These are phyloP conservation scores for Eupithecia pulchellata DNA, from an alignment of 2,888 invertebrate genomes.

Conservation along the genomic window DNA sequence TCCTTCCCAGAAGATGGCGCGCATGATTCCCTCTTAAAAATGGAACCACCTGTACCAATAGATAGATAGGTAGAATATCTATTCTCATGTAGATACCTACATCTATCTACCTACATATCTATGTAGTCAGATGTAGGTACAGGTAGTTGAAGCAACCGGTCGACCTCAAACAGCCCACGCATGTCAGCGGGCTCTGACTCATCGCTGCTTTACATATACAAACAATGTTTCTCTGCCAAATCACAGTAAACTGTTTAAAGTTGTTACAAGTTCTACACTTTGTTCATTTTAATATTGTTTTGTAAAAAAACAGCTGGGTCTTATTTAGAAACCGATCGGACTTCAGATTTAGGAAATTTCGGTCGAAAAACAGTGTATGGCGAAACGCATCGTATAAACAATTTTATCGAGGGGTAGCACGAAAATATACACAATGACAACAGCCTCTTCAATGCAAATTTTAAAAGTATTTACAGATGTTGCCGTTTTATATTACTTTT, in stretches of 20 bases:
- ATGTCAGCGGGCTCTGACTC: conserved; percentile 34
- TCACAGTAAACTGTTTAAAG: conserved; percentile 16
- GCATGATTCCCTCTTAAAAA: neutral
- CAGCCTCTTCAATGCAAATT: too few relatives aligned
- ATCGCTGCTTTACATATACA: conserved; percentile 39
- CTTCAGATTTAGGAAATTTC: neutral
- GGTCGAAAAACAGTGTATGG: too few relatives aligned
- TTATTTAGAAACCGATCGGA: neutral
- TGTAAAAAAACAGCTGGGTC: neutral
- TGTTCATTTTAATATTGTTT: neutral
- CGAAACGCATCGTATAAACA: too few relatives aligned
- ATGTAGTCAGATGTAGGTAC: neutral
- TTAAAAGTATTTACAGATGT: too few relatives aligned
- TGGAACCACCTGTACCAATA: neutral
- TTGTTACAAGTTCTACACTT: neutral
- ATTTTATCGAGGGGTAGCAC: too few relatives aligned
- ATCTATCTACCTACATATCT: too few relatives aligned
- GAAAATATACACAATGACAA: too few relatives aligned
- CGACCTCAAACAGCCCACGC: conserved; percentile 42
- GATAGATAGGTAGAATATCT: neutral
- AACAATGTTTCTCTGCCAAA: conserved; percentile 39
- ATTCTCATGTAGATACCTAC: too few relatives aligned
- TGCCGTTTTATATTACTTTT: too few relatives aligned
- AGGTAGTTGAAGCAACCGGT: conserved; percentile 32
- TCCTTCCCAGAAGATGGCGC: too few relatives aligned